Percentiles rank a stretch among this genome's conserved stretches.
Evolutionary conservation across 2,113 vertebrate species (phyloP).

Genomic region (Malaclemys terrapin): DNA sequence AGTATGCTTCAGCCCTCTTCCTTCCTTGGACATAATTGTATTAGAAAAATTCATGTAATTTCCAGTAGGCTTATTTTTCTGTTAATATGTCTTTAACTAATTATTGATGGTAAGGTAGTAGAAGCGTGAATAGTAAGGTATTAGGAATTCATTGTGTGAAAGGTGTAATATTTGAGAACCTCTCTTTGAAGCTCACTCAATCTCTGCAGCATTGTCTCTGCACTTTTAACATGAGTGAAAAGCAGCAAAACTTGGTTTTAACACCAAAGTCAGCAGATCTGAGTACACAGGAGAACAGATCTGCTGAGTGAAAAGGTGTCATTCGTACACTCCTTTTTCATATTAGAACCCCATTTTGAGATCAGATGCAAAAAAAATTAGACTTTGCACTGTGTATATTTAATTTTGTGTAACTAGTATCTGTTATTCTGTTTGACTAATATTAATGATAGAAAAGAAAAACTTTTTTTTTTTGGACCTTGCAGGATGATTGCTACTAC

Average conservation of each 20-base stretch:
- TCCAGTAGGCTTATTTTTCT: neutral
- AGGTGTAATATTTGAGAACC: neutral
- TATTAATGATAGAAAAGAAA: neutral
- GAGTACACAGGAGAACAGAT: neutral
- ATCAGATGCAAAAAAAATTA: neutral
- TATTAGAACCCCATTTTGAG: neutral
- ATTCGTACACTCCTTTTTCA: neutral
- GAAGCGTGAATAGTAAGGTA: neutral
- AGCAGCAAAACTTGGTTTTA: neutral
- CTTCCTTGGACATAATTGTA: neutral
- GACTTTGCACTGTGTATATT: neutral
- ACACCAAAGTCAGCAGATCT: neutral
- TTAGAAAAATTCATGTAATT: neutral
- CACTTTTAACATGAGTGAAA: neutral
- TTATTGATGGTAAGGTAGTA: neutral
- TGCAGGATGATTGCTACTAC: neutral
- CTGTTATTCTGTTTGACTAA: neutral
- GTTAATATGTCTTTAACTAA: neutral
- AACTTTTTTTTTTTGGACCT: neutral
- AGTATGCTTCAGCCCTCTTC: too few relatives aligned
- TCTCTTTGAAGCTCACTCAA: neutral
- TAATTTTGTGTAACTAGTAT: neutral
- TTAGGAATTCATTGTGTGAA: neutral
- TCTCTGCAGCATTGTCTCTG: neutral
- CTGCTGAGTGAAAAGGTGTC: neutral